Base-by-base conservation (phyloP, 2,888 invertebrate species). In the Hemaris fuciformis region DNA sequence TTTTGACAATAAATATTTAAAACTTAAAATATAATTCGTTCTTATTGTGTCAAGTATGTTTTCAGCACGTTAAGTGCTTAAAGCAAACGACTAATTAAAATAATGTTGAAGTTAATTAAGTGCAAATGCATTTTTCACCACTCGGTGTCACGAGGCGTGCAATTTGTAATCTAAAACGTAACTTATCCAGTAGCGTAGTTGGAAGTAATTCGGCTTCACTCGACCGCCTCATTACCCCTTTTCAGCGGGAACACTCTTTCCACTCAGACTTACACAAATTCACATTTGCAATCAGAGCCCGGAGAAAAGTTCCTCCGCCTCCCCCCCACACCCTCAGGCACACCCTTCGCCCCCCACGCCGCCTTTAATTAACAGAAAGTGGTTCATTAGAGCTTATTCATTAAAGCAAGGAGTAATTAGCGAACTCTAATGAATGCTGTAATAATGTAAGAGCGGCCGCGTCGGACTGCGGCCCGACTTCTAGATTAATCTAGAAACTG, bases 351-450 rank as follows among this genome's bases (percentile, higher is more conserved):
- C 65, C 82, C 81, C 84, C 80, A 80, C 84, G 93, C 93, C 91
- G 95, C 94, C 95, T 96, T 96, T 96, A 96, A 96, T 96, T 96
- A 96, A 96, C 96, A 95, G 95, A 96, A 96, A 96, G 96, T 96
- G 96, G 96, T 96, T 96, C 96, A 96, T 96, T 96, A 96, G 95
- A 95, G 96, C 95, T 96, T 96, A 96, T 96, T 96, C 96, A 96
- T 96, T 96, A 96, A 95, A 95, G 95, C 95, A 95, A 95, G 95
- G 95, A 95, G 95, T 96, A 96, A 96, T 96, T 96, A 96, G 96
- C 95, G 95, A 95, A 95, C 95, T 96, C 95, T 95, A 96, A 95
- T 95, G 95, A 95, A 95, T 95, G 94, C 95, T 94, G 94, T 95
- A 95, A 95, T 95, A 95, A 95, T 95, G 95, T 94, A 94, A 94